phyloP scores from a whole-genome alignment of 2,113 vertebrate genomes.

The Xiphophorus maculatus region DNA sequence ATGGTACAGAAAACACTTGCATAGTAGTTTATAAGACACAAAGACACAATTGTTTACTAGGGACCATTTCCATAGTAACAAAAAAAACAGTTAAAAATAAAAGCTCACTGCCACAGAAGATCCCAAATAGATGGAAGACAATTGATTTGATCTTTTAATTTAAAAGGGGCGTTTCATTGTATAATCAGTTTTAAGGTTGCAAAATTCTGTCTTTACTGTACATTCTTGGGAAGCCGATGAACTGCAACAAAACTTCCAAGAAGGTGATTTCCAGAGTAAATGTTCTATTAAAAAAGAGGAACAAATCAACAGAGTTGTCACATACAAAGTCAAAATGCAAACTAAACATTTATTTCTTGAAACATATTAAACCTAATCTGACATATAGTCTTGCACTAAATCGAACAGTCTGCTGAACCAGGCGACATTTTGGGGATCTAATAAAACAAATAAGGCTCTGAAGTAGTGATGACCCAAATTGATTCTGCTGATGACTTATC shows the following conservation, averaged over 20 bases:
- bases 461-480: neutral
- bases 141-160: neutral
- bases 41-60: neutral
- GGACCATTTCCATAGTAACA: neutral
- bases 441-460: neutral
- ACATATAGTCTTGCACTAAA: neutral
- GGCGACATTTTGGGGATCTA: neutral
- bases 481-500: neutral
- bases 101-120: neutral
- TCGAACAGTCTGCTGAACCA: neutral
- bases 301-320: no score
- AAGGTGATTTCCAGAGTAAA: neutral
- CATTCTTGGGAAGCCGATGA: neutral
- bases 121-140: no score
- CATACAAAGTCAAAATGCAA: neutral
- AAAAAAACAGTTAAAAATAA: neutral
- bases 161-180: neutral
- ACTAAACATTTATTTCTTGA: neutral
- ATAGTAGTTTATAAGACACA: neutral
- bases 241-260: neutral
- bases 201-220: no score
- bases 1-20: conserved; percentile 20
- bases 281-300: no score
- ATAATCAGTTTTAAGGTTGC: no score
- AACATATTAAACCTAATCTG: neutral